Percentiles rank a stretch among this genome's conserved stretches.
These are phyloP conservation scores for Myotis davidii DNA, from an alignment of 2,113 vertebrate genomes.

Conservation along the genomic window DNA sequence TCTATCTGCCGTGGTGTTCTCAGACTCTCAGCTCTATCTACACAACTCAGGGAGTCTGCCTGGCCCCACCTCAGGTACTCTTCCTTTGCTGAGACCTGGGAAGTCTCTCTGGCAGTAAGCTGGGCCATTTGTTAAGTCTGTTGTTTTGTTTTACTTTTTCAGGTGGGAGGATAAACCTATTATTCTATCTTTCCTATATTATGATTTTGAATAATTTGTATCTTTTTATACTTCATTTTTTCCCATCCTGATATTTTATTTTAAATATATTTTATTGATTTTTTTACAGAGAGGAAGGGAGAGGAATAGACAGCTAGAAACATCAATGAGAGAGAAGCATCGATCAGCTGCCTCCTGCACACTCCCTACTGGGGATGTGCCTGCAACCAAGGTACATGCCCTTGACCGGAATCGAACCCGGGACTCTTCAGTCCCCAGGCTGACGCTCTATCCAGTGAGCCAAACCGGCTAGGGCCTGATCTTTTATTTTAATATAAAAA, in stretches of 20 bases:
- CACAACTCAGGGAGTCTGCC: background rate
- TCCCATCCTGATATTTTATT: too few species aligned
- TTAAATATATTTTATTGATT: too few species aligned
- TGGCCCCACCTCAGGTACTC: too few species aligned
- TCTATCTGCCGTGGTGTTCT: background rate
- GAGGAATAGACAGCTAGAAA: too few species aligned
- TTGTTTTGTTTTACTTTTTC: background rate
- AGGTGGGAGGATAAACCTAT: background rate
- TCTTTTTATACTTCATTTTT: background rate
- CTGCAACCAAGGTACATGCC: too few species aligned
- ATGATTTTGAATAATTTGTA: background rate
- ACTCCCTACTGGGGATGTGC: too few species aligned
- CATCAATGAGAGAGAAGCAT: too few species aligned
- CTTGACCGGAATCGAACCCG: too few species aligned
- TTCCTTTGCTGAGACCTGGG: background rate
- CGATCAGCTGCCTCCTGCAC: too few species aligned
- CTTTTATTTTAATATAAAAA: slow-evolving; percentile 34
- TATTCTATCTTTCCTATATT: background rate
- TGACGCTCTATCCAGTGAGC: too few species aligned
- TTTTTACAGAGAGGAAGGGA: too few species aligned
- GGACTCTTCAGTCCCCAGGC: too few species aligned
- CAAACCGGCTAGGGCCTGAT: background rate
- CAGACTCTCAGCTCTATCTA: background rate
- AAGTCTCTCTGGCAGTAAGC: background rate
- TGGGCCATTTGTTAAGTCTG: background rate